phyloP scores from a whole-genome alignment of 2,797 vertebrate species.

The Rhincodon typus region DNA sequence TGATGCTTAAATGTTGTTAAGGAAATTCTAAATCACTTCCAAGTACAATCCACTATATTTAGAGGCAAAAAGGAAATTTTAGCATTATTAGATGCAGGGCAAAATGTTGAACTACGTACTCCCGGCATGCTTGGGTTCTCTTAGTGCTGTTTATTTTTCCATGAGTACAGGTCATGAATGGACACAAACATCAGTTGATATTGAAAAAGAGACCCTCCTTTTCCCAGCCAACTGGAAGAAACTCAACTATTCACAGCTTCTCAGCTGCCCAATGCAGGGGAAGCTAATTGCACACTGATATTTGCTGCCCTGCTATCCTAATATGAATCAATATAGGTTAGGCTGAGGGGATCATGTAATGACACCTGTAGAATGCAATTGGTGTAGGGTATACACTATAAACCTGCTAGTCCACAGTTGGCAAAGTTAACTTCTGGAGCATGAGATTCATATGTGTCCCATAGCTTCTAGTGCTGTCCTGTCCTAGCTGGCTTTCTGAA shows the following conservation, averaged over 20 bases:
- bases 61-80: background rate
- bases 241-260: background rate
- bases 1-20: background rate
- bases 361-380: background rate
- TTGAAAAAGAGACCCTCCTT: background rate
- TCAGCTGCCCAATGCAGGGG: too few species aligned
- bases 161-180: background rate
- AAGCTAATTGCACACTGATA: background rate
- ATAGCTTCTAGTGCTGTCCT: too few species aligned
- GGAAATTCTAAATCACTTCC: background rate
- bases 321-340: too few species aligned
- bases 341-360: background rate
- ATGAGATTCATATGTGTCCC: background rate
- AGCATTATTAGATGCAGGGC: background rate
- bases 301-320: background rate
- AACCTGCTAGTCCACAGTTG: background rate
- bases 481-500: too few species aligned
- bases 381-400: background rate
- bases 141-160: background rate
- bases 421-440: background rate
- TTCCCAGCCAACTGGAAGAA: background rate
- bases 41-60: background rate
- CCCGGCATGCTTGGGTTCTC: background rate
- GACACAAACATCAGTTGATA: too few species aligned
- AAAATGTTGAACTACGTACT: background rate